Evolutionary conservation across 2,888 invertebrate species (phyloP).

Genomic region (Parochlus steinenii): DNA sequence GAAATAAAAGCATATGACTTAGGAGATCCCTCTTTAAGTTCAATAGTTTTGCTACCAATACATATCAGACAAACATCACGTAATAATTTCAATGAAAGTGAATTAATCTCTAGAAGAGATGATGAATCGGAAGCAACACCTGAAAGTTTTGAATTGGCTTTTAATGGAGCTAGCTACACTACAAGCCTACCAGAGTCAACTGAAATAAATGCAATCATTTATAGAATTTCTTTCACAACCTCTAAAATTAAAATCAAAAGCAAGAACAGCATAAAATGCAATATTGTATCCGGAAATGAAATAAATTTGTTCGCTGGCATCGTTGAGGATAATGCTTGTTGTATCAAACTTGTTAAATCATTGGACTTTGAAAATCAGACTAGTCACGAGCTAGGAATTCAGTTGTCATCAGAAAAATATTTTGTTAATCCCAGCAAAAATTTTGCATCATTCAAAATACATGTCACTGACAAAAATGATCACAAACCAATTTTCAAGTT

Average conservation of each 20-base stretch:
- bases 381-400: constrained; percentile 57
- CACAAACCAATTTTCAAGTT: constrained; percentile 71
- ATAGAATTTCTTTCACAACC: constrained; percentile 29
- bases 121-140: constrained; percentile 22
- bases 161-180: constrained; percentile 73
- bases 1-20: constrained; percentile 75
- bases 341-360: constrained; percentile 48
- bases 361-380: constrained; percentile 65
- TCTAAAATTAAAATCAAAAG: constrained; percentile 24
- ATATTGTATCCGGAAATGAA: constrained; percentile 60
- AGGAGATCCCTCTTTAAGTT: constrained; percentile 69
- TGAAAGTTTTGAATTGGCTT: constrained; percentile 49
- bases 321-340: constrained; percentile 68
- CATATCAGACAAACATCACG: constrained; percentile 68
- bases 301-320: constrained; percentile 53
- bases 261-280: constrained; percentile 49
- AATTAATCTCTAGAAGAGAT: constrained; percentile 20
- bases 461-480: constrained; percentile 76
- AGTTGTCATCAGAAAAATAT: constrained; percentile 63
- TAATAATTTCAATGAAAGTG: constrained; percentile 36
- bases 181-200: constrained; percentile 58
- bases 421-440: constrained; percentile 62
- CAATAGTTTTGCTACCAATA: constrained; percentile 63
- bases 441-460: constrained; percentile 58
- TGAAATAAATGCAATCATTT: constrained; percentile 26